These are phyloP conservation scores for Pharmacophagus antenor DNA, from an alignment of 2,888 invertebrate genomes.

Conservation along the genomic window DNA sequence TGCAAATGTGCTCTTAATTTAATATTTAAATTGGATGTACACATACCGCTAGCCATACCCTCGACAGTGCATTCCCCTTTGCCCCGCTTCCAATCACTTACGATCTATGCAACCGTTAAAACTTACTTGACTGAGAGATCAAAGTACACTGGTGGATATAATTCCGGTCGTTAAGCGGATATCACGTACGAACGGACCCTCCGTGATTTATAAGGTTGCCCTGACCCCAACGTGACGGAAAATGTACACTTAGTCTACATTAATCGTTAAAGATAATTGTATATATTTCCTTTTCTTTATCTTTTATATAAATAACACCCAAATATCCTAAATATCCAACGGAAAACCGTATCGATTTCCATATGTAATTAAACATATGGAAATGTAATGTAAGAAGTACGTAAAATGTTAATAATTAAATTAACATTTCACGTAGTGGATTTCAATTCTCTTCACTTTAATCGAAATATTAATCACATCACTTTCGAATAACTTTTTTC, in stretches of 20 bases:
- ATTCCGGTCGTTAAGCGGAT: conserved; percentile 44
- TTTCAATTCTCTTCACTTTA: no score
- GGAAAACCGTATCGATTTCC: no score
- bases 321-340: no score
- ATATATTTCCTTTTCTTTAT: background rate
- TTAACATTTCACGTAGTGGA: no score
- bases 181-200: conserved; percentile 48
- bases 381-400: no score
- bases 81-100: conserved; percentile 35
- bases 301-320: no score
- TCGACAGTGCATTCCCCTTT: conserved; percentile 43
- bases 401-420: no score
- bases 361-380: no score
- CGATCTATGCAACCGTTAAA: conserved; percentile 30
- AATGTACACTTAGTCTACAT: conserved; percentile 30
- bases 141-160: conserved; percentile 40
- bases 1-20: conserved; percentile 43
- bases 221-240: conserved; percentile 28
- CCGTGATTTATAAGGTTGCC: conserved; percentile 42
- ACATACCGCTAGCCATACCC: conserved; percentile 41
- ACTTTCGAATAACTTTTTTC: no score
- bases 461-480: no score
- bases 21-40: conserved; percentile 53
- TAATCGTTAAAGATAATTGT: background rate
- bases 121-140: conserved; percentile 28